Evolutionary conservation across 2,888 invertebrate species (phyloP).

Genomic region (Patella pellucida): DNA sequence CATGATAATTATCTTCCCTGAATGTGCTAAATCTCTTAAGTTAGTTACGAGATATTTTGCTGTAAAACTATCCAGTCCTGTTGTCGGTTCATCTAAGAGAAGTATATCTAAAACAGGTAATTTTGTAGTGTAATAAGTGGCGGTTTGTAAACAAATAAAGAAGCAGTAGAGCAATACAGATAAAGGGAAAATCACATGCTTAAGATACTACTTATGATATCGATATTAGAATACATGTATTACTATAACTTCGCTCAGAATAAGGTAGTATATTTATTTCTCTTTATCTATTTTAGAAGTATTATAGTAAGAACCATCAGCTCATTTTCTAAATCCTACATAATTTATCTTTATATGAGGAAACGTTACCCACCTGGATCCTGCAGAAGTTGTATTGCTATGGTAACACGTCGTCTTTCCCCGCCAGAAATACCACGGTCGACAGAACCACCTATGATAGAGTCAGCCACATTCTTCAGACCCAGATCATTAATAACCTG

Average conservation of each 20-base stretch:
- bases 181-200: too few relatives aligned
- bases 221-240: too few relatives aligned
- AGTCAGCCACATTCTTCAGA: constrained; percentile 87
- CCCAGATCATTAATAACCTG: constrained; percentile 87
- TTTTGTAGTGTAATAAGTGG: too few relatives aligned
- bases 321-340: too few relatives aligned
- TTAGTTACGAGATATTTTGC: constrained; percentile 77
- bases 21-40: constrained; percentile 50
- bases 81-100: constrained; percentile 91
- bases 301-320: too few relatives aligned
- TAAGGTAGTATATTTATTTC: too few relatives aligned
- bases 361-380: constrained; percentile 50
- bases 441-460: constrained; percentile 73
- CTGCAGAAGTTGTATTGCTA: constrained; percentile 86
- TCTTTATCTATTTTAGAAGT: too few relatives aligned
- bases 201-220: too few relatives aligned
- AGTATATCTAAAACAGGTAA: constrained; percentile 82
- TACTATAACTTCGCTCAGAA: too few relatives aligned
- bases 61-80: constrained; percentile 89
- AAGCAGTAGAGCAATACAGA: too few relatives aligned
- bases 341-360: not conserved
- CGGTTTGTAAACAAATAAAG: too few relatives aligned
- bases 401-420: constrained; percentile 89
- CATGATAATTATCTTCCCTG: constrained; percentile 78
- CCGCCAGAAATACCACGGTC: constrained; percentile 88